phyloP scores from a whole-genome alignment of 2,888 invertebrate species.

The Yponomeuta malinellus region DNA sequence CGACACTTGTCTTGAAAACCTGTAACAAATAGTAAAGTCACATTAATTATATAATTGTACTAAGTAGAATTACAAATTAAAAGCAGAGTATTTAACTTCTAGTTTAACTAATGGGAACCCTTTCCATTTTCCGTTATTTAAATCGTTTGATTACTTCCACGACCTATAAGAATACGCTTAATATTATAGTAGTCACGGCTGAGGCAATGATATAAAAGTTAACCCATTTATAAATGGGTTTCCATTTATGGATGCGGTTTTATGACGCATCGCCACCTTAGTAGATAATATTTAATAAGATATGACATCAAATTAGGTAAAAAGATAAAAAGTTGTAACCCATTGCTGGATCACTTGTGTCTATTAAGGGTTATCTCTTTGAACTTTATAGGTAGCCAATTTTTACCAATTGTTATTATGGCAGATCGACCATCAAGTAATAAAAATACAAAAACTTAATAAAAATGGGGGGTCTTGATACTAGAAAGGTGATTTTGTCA shows the following conservation, averaged over 20 bases:
- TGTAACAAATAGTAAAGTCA: slow-evolving; percentile 43
- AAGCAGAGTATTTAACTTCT: neutral
- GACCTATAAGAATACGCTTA: neutral
- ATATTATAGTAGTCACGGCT: neutral
- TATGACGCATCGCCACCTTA: neutral
- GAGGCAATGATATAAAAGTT: neutral
- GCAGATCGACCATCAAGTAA: no score
- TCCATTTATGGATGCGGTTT: neutral
- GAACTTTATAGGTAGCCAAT: no score
- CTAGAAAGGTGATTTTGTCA: no score
- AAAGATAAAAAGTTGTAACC: no score
- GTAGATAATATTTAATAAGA: no score
- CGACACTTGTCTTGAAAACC: slow-evolving; percentile 46
- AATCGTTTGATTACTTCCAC: neutral
- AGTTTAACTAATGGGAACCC: neutral
- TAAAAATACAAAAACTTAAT: no score
- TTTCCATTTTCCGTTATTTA: neutral
- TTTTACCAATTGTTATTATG: no score
- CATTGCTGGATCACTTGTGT: no score
- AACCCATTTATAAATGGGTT: neutral
- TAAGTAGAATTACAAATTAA: neutral
- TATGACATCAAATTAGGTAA: no score
- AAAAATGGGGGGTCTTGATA: no score
- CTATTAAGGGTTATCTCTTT: no score
- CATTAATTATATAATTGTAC: neutral